A percentile compares a stretch with the other conserved stretches of the same genome.
Conservation (phyloP, 2,113 vertebrate genomes). For the Stegostoma tigrinum region DNA sequence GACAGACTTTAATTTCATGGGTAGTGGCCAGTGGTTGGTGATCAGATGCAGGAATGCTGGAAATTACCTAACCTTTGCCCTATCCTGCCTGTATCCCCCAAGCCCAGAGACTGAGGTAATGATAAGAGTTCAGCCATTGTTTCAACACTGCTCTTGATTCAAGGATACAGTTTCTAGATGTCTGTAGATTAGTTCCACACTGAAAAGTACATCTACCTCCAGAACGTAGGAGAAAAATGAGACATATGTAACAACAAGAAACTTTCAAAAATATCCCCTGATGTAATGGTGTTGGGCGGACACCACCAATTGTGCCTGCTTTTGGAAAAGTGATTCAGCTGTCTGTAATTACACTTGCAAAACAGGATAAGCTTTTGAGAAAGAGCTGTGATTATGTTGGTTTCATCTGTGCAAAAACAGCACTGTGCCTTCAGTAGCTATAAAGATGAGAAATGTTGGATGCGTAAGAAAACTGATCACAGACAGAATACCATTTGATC, state of each 20-base stretch:
- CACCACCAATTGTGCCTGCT: neutral
- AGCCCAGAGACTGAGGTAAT: neutral
- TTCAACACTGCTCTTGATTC: neutral
- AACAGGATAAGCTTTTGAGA: neutral
- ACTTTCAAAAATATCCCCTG: neutral
- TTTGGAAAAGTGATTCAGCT: constrained; percentile 22
- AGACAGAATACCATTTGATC: neutral
- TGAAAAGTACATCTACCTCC: neutral
- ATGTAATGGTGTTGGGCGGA: neutral
- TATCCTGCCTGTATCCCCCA: neutral
- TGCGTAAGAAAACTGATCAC: neutral
- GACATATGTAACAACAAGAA: neutral
- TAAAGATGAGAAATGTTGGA: neutral
- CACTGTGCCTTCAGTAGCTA: neutral
- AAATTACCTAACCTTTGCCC: neutral
- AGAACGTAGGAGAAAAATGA: neutral
- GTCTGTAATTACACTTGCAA: neutral
- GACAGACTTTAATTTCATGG: neutral
- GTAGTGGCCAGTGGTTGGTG: neutral
- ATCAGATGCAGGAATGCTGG: neutral
- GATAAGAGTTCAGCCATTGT: neutral
- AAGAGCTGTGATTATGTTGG: constrained; percentile 4
- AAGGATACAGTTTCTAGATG: neutral
- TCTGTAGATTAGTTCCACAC: neutral
- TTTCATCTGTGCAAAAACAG: constrained; percentile 16